Evolutionary conservation across 2,888 invertebrate species (phyloP), one percentile per base, ranked within the genome.

Genomic region (Prosopocoilus inquinatus): DNA sequence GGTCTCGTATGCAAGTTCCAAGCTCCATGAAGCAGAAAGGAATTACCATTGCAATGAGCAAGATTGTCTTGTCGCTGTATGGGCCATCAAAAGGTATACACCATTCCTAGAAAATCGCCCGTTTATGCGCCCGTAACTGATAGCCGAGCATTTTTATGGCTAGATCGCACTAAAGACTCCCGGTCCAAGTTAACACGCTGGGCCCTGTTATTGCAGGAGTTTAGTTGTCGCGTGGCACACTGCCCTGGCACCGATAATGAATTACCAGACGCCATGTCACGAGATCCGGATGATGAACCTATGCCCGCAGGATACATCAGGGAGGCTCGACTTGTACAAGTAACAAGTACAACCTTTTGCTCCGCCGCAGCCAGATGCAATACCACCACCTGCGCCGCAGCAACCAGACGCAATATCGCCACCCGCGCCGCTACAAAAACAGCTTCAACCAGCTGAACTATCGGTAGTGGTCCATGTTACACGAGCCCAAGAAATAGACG

Each of bases 41-140:
- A 44, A 46, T 0, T 67, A 64, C 44, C 67, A 69, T 48, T 52
- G 57, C 2, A 69, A 67, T 45, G 66, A 68, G 39, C 64, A 62
- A 38, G 67, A 69, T 47, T 63, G 62, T 28, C 46, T 64, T 1
- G 64, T 67, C 0, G 56, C 63, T 0, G 53, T 68, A 4, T 69
- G 64, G 67, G 66, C 62, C 2, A 45, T 62, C 8, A 60, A 63
- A 13, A 51, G 56, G 2, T 68, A 62, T 38, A 55, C 65, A 0
- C 63, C 60, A 0, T 64, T 61, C 33, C 51, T 67, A 9, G 64
- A 65, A 38, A 65, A 63, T 12, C 48, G 49, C 1, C 59, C n/a
- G 2, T 67, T 69, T 35, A 52, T 47, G 0, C 43, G 66, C 3
- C 20, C 59, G 1, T 16, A 2, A 68, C 65, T 0, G 66, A 67